phyloP scores from a whole-genome alignment of 2,113 vertebrate genomes.

The Rutilus rutilus region DNA sequence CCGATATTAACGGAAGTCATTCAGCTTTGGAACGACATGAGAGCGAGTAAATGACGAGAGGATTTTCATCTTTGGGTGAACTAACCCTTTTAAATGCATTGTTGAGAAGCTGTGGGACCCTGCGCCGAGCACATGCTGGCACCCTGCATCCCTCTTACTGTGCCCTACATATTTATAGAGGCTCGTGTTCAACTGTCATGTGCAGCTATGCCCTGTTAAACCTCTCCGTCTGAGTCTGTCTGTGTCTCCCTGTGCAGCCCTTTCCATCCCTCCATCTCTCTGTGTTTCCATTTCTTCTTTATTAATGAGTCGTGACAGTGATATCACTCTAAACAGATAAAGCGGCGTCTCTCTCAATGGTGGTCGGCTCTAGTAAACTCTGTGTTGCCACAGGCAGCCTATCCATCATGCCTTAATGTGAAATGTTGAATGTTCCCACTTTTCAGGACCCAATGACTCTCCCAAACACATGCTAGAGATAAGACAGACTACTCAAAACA shows the following conservation, averaged over 20 bases:
- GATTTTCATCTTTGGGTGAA: too few relatives aligned
- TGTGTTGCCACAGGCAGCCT: slow-evolving; percentile 3
- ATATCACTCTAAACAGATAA: slow-evolving; percentile 51
- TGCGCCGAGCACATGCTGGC: neutral
- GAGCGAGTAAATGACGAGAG: too few relatives aligned
- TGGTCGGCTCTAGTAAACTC: slow-evolving; percentile 5
- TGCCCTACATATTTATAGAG: slow-evolving; percentile 24
- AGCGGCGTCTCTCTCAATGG: slow-evolving; percentile 21
- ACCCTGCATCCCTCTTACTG: slow-evolving; percentile 9
- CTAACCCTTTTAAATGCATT: too few relatives aligned
- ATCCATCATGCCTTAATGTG: slow-evolving; percentile 39
- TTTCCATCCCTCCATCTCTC: slow-evolving; percentile 25
- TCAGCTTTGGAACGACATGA: too few relatives aligned
- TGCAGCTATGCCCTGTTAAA: slow-evolving; percentile 21
- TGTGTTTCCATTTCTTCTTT: slow-evolving; percentile 2
- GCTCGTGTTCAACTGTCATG: slow-evolving; percentile 10
- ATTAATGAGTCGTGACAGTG: slow-evolving; percentile 50
- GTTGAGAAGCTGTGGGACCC: neutral
- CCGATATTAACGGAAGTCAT: too few relatives aligned
- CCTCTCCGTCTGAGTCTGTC: slow-evolving; percentile 13
- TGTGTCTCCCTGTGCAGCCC: neutral
- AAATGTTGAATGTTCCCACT: slow-evolving; percentile 13
- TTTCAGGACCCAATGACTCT: slow-evolving; percentile 20
- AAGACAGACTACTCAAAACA: neutral
- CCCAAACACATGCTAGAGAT: slow-evolving; percentile 1